Evolutionary conservation across 1,140 invertebrate species (phyloP).

Genomic region (Cheumatopsyche charites): DNA sequence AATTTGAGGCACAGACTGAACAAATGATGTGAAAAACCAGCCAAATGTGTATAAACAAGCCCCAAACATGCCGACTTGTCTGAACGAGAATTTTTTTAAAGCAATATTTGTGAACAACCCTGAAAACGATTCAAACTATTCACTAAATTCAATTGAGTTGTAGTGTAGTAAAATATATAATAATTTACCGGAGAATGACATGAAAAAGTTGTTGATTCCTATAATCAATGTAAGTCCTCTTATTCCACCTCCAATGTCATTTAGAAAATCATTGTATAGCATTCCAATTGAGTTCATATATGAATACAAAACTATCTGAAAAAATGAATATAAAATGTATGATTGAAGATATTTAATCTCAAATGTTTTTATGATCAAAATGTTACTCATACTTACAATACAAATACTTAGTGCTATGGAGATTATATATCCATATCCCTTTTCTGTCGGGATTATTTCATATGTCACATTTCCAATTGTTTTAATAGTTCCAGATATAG

Average conservation of each 20-base stretch:
- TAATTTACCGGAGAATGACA: slow-evolving; percentile 16
- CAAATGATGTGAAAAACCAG: slow-evolving; percentile 60
- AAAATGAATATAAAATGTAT: background rate
- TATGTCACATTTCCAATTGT: slow-evolving; percentile 8
- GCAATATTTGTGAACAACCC: slow-evolving; percentile 63
- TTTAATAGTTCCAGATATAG: background rate
- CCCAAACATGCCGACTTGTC: slow-evolving; percentile 61
- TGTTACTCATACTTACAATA: background rate
- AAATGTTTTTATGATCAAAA: too few species aligned
- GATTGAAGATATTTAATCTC: background rate
- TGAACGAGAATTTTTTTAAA: slow-evolving; percentile 59
- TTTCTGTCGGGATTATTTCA: slow-evolving; percentile 18
- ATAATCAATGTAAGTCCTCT: background rate
- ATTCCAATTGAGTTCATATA: background rate
- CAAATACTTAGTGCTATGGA: background rate
- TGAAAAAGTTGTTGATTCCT: background rate
- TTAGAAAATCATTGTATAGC: slow-evolving; percentile 19
- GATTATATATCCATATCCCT: slow-evolving; percentile 20
- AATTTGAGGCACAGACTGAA: slow-evolving; percentile 60
- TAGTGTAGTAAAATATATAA: too few species aligned
- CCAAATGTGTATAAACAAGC: slow-evolving; percentile 60
- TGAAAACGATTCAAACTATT: slow-evolving; percentile 40
- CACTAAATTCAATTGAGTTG: background rate
- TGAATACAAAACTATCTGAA: slow-evolving; percentile 10
- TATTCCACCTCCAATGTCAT: slow-evolving; percentile 2